A percentile compares a stretch with the other conserved stretches of the same genome.
phyloP scores from a whole-genome alignment of 2,113 vertebrate genomes.

The Cottus gobio region DNA sequence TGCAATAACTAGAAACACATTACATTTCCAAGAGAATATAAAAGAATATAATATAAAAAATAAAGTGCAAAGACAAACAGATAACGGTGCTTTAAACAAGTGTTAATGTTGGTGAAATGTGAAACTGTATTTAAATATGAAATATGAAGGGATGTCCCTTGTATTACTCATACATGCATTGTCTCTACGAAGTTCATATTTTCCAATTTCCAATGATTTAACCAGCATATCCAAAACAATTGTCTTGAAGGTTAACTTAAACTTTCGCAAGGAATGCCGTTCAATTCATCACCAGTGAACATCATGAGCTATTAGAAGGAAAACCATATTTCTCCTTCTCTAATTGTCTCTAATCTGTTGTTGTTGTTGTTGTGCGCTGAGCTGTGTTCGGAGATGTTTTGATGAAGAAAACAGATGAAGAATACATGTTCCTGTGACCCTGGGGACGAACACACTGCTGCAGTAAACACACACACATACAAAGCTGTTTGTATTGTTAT shows the following conservation, averaged over 20 bases:
- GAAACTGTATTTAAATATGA: no score
- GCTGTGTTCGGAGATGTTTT: neutral
- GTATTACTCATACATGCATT: neutral
- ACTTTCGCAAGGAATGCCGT: conserved; percentile 37
- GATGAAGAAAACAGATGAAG: conserved; percentile 28
- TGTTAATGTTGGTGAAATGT: no score
- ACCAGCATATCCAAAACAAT: no score
- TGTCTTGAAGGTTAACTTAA: conserved; percentile 38
- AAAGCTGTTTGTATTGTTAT: neutral
- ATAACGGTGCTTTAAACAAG: no score
- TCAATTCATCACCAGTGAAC: conserved; percentile 23
- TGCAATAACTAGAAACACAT: no score
- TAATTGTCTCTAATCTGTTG: conserved; percentile 8
- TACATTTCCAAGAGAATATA: no score
- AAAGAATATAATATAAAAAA: no score
- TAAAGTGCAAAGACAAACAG: no score
- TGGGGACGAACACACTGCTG: neutral
- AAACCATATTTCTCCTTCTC: neutral
- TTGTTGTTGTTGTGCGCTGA: conserved; percentile 13
- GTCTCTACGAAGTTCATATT: neutral
- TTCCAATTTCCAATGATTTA: no score
- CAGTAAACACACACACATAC: neutral
- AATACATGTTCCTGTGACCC: conserved; percentile 41
- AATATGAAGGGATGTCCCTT: neutral
- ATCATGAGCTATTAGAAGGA: neutral